Conservation (phyloP, 2,888 invertebrate species). For the Endomychus coccineus region DNA sequence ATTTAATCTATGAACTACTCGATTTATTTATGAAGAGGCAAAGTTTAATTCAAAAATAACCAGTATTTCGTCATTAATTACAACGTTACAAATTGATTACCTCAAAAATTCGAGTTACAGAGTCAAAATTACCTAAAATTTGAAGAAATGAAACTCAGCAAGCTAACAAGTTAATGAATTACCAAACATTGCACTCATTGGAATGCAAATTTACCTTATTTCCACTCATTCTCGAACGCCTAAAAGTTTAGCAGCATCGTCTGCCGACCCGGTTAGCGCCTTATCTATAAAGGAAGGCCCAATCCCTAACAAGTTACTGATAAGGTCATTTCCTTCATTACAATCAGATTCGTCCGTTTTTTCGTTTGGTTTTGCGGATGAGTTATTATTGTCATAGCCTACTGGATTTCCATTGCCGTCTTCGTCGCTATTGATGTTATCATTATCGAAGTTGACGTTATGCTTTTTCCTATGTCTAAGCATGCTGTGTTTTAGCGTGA, state of each 20-base stretch:
- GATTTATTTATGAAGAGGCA: no score
- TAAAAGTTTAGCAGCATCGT: conserved; percentile 81
- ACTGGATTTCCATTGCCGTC: conserved; percentile 29
- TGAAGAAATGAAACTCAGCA: no score
- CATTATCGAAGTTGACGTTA: conserved; percentile 48
- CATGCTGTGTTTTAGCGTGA: conserved; percentile 93
- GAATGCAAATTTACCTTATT: conserved; percentile 20
- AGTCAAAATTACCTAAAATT: no score
- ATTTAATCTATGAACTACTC: no score
- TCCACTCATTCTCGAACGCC: conserved; percentile 54
- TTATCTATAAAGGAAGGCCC: conserved; percentile 81
- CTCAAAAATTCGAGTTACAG: no score
- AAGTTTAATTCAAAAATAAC: no score
- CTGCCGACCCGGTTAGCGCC: conserved; percentile 71
- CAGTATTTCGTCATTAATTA: no score
- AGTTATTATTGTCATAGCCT: conserved; percentile 5
- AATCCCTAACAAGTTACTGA: conserved; percentile 84
- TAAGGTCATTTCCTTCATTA: conserved; percentile 63
- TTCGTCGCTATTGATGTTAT: conserved; percentile 43
- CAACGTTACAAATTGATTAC: no score
- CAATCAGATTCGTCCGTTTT: conserved; percentile 46
- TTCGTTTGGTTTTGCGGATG: conserved; percentile 38
- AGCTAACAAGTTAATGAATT: no score
- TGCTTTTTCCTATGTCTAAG: conserved; percentile 88
- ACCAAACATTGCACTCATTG: no score